Base-by-base conservation (phyloP, 2,888 invertebrate species). In the Tryphoninae sp. region DNA sequence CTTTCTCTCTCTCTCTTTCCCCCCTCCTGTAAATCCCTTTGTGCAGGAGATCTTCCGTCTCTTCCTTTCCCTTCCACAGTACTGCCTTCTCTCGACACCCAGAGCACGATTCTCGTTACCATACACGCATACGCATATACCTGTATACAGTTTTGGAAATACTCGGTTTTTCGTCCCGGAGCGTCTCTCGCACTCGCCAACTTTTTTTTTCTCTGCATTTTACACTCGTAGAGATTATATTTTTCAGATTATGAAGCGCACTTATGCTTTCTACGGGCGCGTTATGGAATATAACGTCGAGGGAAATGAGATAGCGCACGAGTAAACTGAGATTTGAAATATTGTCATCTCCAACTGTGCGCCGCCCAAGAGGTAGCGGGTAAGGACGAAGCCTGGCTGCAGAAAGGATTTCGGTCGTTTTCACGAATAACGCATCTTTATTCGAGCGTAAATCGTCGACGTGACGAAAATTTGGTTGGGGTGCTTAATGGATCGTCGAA, bases 121-220 rank as follows among this genome's bases (percentile, higher is more conserved):
- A 13, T 72, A 19, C n/a, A 55, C 6, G 8, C 40, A 1, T 40
- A 42, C 16, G 3, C 59, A 65, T 64, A 69, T 69, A 72, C 26
- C 58, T 76, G 71, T 68, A 80, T 84, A 80, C 65, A 76, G 78
- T 42, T 65, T 72, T 75, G 69, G 6, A 6, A 59, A 55, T 77
- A 58, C 64, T 16, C 65, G n/a, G 11, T 42, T 62, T 77, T 80
- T 64, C 45, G 11, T 45, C 45, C 9, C 13, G 45, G 45, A 45
- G 45, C 45, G 9, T 45, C 13, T 45, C 45, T 45, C 45, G 45
- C 45, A 45, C 13, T 45, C 45, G 33, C 6, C 33, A 6, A 33
- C 13, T 13, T 45, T 45, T 45, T 45, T 45, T 45, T 45, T 45
- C 13, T 45, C 45, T 13, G 13, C 45, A 45, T 45, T 45, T 9